phyloP scores from a whole-genome alignment of 2,888 invertebrate species.

The Leptinotarsa peninsularis region DNA sequence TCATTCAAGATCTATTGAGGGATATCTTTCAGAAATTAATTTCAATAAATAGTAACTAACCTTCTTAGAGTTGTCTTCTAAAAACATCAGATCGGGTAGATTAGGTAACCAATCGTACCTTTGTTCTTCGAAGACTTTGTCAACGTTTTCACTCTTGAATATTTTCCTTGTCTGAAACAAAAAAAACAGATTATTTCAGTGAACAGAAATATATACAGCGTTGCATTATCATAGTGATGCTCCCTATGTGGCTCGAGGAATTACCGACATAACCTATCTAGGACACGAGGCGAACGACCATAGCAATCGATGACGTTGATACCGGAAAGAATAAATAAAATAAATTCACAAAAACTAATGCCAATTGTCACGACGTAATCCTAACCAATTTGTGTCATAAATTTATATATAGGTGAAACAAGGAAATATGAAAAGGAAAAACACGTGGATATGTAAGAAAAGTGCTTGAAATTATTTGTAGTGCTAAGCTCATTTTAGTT shows the following conservation, averaged over 20 bases:
- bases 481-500: conserved; percentile 21
- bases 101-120: conserved; percentile 21
- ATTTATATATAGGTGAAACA: neutral
- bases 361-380: too few species aligned
- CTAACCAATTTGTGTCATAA: neutral
- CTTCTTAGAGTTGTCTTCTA: conserved; percentile 51
- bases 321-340: too few species aligned
- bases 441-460: neutral
- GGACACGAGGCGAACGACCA: too few species aligned
- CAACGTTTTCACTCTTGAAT: conserved; percentile 22
- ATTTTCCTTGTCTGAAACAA: conserved; percentile 27
- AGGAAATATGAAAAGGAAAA: neutral
- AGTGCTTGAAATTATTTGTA: conserved; percentile 23
- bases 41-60: neutral
- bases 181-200: neutral
- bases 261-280: too few species aligned
- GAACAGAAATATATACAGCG: neutral
- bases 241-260: too few species aligned
- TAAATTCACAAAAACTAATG: too few species aligned
- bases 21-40: too few species aligned
- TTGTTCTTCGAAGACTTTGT: conserved; percentile 22
- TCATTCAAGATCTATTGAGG: neutral
- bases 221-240: too few species aligned
- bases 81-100: conserved; percentile 4
- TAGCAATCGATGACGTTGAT: too few species aligned